Conservation (phyloP, 2,797 vertebrate genomes). For the Triplophysa bombifrons region DNA sequence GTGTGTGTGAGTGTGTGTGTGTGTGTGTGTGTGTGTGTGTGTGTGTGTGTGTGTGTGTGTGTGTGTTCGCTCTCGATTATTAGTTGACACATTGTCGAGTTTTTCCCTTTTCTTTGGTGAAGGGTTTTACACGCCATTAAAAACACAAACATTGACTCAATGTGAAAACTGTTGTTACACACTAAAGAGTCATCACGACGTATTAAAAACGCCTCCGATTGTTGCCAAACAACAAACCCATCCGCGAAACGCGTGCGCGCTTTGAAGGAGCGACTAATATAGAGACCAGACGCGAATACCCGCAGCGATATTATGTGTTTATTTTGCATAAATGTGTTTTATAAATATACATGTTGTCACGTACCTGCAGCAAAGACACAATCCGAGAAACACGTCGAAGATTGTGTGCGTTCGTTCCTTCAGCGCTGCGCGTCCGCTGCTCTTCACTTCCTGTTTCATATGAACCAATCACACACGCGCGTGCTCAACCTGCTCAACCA, state of each 20-base stretch:
- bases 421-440: conserved; percentile 53
- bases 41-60: too few relatives aligned
- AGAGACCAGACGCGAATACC: neutral
- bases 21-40: too few relatives aligned
- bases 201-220: conserved; percentile 24
- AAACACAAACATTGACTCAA: neutral
- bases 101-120: neutral
- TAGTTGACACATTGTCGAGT: neutral
- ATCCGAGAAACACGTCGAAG: conserved; percentile 20
- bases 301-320: neutral
- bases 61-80: neutral
- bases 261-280: neutral
- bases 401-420: conserved; percentile 50
- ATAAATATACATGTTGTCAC: neutral
- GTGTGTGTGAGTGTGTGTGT: too few relatives aligned
- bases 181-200: conserved; percentile 6
- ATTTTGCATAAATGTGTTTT: neutral
- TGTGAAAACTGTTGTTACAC: neutral
- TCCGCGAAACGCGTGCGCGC: conserved; percentile 5
- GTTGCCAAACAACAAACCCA: neutral
- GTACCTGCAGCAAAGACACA: conserved; percentile 7
- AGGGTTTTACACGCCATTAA: too few relatives aligned
- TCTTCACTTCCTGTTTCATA: conserved; percentile 57
- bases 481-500: conserved; percentile 58
- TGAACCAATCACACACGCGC: conserved; percentile 64